phyloP scores from a whole-genome alignment of 23 tunicate species.

The Diplosoma virens region DNA sequence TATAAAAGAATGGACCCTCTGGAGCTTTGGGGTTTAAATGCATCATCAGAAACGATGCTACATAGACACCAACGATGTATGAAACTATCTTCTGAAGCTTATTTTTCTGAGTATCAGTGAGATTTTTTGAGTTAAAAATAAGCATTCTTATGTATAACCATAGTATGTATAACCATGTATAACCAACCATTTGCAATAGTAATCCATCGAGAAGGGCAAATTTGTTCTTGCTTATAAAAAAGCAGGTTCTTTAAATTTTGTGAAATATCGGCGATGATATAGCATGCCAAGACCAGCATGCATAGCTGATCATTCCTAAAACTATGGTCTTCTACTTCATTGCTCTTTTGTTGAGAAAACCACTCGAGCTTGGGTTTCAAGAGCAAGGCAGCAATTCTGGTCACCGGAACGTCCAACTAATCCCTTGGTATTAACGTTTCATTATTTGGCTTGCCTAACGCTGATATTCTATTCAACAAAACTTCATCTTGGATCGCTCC shows the following conservation, averaged over 20 bases:
- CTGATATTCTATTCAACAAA: too few species aligned
- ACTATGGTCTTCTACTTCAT: conserved; percentile 10
- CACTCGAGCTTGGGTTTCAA: not conserved
- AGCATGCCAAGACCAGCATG: conserved; percentile 21
- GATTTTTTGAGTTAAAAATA: not conserved
- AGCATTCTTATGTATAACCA: not conserved
- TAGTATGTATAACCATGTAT: too few species aligned
- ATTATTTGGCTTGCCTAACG: too few species aligned
- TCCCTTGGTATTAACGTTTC: not conserved
- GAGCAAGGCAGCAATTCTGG: conserved; percentile 1
- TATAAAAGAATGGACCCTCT: conserved; percentile 9
- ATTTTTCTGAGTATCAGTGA: not conserved
- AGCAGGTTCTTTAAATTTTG: conserved; percentile 6
- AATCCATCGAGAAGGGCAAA: conserved; percentile 12
- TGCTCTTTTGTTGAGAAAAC: conserved; percentile 6
- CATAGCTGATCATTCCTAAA: conserved; percentile 1
- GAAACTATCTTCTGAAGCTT: conserved; percentile 10
- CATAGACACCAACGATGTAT: conserved; percentile 3
- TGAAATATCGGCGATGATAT: not conserved
- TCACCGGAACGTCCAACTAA: not conserved
- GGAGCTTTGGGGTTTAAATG: conserved; percentile 11
- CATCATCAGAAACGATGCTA: conserved; percentile 14
- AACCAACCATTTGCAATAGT: conserved; percentile 6
- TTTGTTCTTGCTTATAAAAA: conserved; percentile 11
- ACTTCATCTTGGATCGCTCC: too few species aligned